These are phyloP conservation scores for Ornithoptera priamus DNA, from an alignment of 2,888 invertebrate species.

Conservation along the genomic window DNA sequence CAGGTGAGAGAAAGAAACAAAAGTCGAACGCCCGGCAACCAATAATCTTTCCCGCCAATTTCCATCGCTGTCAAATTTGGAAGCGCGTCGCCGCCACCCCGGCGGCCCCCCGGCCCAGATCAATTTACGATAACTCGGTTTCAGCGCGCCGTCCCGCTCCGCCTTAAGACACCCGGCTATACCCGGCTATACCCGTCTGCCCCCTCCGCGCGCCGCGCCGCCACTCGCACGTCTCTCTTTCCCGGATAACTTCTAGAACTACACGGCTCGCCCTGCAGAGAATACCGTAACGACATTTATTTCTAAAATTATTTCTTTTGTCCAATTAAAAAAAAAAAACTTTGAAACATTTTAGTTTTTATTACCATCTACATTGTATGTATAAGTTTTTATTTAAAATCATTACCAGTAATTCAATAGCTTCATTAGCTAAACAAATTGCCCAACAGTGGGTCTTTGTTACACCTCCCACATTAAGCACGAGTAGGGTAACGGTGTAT, in stretches of 20 bases:
- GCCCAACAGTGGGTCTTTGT: too few relatives aligned
- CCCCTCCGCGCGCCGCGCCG: slow-evolving; percentile 31
- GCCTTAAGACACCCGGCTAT: slow-evolving; percentile 71
- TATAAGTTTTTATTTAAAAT: too few relatives aligned
- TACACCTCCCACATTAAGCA: too few relatives aligned
- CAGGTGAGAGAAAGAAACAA: slow-evolving; percentile 41
- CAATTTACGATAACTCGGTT: slow-evolving; percentile 79
- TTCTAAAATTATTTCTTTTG: slow-evolving; percentile 27
- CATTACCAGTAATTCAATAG: too few relatives aligned
- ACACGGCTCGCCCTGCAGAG: slow-evolving; percentile 53
- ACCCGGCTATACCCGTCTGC: slow-evolving; percentile 68
- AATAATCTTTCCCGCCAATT: slow-evolving; percentile 79
- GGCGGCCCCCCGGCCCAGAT: slow-evolving; percentile 65
- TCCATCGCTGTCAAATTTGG: slow-evolving; percentile 80
- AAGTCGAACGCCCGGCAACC: slow-evolving; percentile 55
- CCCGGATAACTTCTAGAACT: slow-evolving; percentile 71
- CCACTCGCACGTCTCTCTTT: too few relatives aligned
- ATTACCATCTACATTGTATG: too few relatives aligned
- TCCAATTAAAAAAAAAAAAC: too few relatives aligned
- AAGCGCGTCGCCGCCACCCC: slow-evolving; percentile 55
- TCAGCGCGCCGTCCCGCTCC: slow-evolving; percentile 73
- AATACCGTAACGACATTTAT: slow-evolving; percentile 49
- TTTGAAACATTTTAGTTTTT: too few relatives aligned
- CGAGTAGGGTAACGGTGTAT: too few relatives aligned
- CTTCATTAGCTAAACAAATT: too few relatives aligned